These are phyloP conservation scores for Cyprinodon tularosa DNA, from an alignment of 2,113 vertebrate genomes.

Conservation along the genomic window DNA sequence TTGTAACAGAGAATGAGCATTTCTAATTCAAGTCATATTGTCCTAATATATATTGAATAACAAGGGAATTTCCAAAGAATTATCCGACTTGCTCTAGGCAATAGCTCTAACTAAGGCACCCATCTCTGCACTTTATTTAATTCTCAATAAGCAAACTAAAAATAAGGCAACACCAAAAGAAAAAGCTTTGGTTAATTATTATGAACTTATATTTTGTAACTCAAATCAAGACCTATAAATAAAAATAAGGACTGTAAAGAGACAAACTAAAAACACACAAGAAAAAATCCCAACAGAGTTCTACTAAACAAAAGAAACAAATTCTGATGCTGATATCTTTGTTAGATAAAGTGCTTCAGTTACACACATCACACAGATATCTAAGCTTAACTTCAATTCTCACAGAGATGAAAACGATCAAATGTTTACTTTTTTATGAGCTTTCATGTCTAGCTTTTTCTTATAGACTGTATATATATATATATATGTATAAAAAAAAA, in stretches of 20 bases:
- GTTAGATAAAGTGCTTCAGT: background rate
- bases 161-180: background rate
- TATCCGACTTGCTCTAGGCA: no score
- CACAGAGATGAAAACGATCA: background rate
- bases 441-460: background rate
- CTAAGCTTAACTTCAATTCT: background rate
- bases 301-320: background rate
- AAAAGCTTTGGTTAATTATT: background rate
- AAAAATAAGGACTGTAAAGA: background rate
- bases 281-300: no score
- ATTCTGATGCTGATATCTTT: background rate
- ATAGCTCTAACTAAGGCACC: no score
- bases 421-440: background rate
- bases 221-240: background rate
- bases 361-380: background rate
- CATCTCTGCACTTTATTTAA: background rate
- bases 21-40: background rate
- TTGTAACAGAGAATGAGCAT: background rate
- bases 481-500: background rate
- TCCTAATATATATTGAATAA: background rate
- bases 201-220: background rate
- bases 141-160: background rate
- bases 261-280: no score
- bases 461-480: no score
- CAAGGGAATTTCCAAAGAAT: background rate